Percentiles rank a stretch among this genome's conserved stretches.
Evolutionary conservation across 2,888 invertebrate species (phyloP).

Genomic region (Rugalucina vietnamica): DNA sequence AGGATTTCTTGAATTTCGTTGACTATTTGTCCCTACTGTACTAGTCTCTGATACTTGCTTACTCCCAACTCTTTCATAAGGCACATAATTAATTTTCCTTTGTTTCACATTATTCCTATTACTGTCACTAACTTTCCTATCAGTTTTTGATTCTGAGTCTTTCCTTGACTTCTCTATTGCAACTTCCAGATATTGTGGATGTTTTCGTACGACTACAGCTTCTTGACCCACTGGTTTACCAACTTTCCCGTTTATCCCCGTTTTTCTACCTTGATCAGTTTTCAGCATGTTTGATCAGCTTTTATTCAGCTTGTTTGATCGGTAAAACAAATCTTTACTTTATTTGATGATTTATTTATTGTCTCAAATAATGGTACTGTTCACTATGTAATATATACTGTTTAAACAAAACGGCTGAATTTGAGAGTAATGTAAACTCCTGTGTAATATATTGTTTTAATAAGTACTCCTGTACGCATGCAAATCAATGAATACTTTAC

Average conservation of each 20-base stretch:
- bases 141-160: background rate
- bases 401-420: background rate
- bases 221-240: slow-evolving; percentile 46
- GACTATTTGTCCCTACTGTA: background rate
- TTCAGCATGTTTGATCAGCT: slow-evolving; percentile 55
- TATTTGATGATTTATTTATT: slow-evolving; percentile 43
- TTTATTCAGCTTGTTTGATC: too few relatives aligned
- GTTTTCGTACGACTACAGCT: background rate
- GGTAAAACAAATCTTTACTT: slow-evolving; percentile 44
- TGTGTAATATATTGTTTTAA: background rate
- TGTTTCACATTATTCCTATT: background rate
- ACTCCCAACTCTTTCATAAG: background rate
- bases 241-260: slow-evolving; percentile 30
- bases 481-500: too few relatives aligned
- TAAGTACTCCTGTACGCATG: background rate
- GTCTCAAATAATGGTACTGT: slow-evolving; percentile 18
- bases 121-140: background rate
- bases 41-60: background rate
- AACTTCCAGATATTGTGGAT: slow-evolving; percentile 56
- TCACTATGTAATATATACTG: background rate
- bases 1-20: background rate
- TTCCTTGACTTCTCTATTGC: slow-evolving; percentile 38
- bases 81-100: background rate
- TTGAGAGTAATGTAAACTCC: background rate
- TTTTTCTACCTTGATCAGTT: slow-evolving; percentile 45